A percentile compares a stretch with the other conserved stretches of the same genome.
phyloP scores from a whole-genome alignment of 2,797 vertebrate species.

The Pelodytes ibericus region DNA sequence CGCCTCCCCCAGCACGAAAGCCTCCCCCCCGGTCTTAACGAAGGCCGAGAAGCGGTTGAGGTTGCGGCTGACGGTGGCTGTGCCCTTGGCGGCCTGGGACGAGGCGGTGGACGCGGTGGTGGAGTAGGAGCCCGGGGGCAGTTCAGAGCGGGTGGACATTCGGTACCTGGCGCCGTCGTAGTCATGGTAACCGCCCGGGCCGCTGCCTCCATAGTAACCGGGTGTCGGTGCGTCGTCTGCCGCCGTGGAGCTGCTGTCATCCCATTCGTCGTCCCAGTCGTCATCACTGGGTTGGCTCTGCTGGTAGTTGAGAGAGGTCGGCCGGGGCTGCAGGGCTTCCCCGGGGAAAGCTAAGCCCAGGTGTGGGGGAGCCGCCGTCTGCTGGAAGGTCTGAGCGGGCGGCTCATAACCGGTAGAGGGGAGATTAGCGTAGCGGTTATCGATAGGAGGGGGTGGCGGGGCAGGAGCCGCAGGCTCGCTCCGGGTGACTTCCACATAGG shows the following conservation, averaged over 20 bases:
- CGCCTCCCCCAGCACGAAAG: slow-evolving; percentile 90
- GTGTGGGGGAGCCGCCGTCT: slow-evolving; percentile 13
- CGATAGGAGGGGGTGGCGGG: slow-evolving; percentile 63
- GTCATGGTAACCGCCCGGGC: slow-evolving; percentile 75
- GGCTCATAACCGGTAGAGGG: slow-evolving; percentile 65
- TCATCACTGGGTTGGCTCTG: slow-evolving; percentile 86
- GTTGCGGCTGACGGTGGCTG: slow-evolving; percentile 90
- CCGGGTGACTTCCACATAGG: slow-evolving; percentile 87
- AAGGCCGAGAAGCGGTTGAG: slow-evolving; percentile 96
- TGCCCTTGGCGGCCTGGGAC: slow-evolving; percentile 82
- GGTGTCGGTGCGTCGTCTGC: slow-evolving; percentile 81
- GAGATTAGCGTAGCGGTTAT: slow-evolving; percentile 78
- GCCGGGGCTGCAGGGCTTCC: slow-evolving; percentile 62
- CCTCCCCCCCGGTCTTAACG: slow-evolving; percentile 93
- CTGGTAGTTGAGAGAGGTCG: slow-evolving; percentile 65
- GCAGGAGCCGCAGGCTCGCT: slow-evolving; percentile 64
- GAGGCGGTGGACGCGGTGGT: slow-evolving; percentile 64
- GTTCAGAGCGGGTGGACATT: slow-evolving; percentile 79
- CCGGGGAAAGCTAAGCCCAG: slow-evolving; percentile 61
- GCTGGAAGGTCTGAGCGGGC: slow-evolving; percentile 58
- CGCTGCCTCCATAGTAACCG: slow-evolving; percentile 56
- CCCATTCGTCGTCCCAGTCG: slow-evolving; percentile 97
- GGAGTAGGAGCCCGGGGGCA: slow-evolving; percentile 66
- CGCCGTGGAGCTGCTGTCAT: slow-evolving; percentile 88
- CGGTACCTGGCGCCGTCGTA: slow-evolving; percentile 83